Base-by-base conservation (phyloP, 1,140 invertebrate genomes). In the Drosophila punjabiensis region DNA sequence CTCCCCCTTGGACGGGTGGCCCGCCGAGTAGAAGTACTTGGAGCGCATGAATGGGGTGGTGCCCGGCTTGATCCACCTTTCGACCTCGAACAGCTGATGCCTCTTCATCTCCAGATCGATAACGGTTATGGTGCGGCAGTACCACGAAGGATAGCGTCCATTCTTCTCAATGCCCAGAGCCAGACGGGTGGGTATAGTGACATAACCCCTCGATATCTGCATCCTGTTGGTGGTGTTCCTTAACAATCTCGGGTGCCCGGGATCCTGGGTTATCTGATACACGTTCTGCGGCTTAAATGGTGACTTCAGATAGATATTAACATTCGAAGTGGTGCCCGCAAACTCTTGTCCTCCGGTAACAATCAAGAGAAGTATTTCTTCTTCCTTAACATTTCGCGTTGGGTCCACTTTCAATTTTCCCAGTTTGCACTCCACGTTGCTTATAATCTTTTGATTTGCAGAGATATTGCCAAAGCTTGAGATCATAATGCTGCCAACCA, bases 91-190 rank as follows among this genome's bases (percentile, higher is more conserved):
- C 1, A 68, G 20, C 14, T 81, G 78, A 9, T 80, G 37, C 1
- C 24, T 11, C 7, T 58, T 45, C 0, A 11, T 14, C 13, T 62
- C 10, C 20, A 56, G 10, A 48, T 81, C 78, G 13, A 62, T 28
- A 0, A 81, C 20, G 5, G 43, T 67, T 1, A 81, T 32, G 0
- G 77, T 24, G 14, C 69, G 58, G 28, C 78, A 81, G 30, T 67
- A 81, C 78, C 78, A 81, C 1, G 61, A 62, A 1, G 78, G 78
- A 63, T 75, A 81, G 5, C 78, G 59, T 0, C 78, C 78, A 9
- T 43, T 50, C 6, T 39, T 28, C 2, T 47, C 50, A 6, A 80
- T 52, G 0, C 56, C 69, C 37, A 81, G 2, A 4, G 68, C 61
- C 56, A 81, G 18, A 5, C 76, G 68, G 18, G 78, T 80, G 10